Evolutionary conservation across 2,797 vertebrate genomes (phyloP), one percentile per base, ranked within the genome.

Genomic region (Telmatherina bonti): DNA sequence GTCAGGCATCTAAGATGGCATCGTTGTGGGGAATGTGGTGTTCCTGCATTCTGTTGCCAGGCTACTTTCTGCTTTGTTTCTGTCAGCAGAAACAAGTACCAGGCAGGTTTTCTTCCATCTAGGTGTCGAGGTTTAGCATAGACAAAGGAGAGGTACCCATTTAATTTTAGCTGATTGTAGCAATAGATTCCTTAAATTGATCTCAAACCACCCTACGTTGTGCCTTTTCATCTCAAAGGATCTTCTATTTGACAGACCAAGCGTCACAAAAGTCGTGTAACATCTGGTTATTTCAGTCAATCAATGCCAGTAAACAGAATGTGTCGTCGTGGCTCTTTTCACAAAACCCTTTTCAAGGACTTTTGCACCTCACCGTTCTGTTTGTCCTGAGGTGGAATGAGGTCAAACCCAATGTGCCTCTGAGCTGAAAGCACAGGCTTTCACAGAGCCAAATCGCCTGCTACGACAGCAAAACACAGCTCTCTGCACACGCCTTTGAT

Each of bases 21-120:
- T 30, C 26, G 59, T 73, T 24, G 3, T 56, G 30, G 35, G 26
- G 60, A 56, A 67, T 29, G 18, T 30, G 12, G 33, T 33, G 27
- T 55, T 52, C 13, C 24, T 52, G 5, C 30, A 29, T 33, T 68
- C 11, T 70, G 30, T 22, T 18, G n/a, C 54, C 30, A 31, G 54
- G 20, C 5, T 51, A 41, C 22, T 33, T 22, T 10, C 38, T 52
- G 38, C 24, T 5, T 51, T 13, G 12, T 27, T 26, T 27, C 13
- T 27, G 49, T 52, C 49, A 52, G 12, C 49, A 52, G 12, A 15
- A 26, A 52, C 24, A 52, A 27, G 24, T 27, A 27, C 24, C 49
- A 5, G 26, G 13, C 11, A 26, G 12, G 26, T 52, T 52, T 13
- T 15, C 18, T 18, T 15, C 12, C 12, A 27, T 27, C 24, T 5